Conservation (phyloP, 2,888 invertebrate species). For the Ischnura elegans region DNA sequence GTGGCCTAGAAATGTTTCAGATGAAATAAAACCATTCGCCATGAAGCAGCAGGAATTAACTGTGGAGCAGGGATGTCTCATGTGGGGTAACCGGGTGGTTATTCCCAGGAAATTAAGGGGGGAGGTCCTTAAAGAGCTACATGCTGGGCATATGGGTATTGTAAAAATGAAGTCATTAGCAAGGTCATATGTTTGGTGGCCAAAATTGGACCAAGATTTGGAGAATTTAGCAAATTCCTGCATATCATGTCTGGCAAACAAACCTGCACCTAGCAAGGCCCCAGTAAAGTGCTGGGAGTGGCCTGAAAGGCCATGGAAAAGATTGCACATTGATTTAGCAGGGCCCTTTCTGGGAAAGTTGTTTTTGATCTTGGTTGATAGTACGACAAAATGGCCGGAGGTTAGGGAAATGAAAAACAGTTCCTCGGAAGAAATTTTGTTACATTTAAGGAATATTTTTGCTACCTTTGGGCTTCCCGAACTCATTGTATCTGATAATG, state of each 20-base stretch:
- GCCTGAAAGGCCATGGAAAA: neutral
- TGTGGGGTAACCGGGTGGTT: no score
- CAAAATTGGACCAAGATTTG: neutral
- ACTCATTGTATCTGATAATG: neutral
- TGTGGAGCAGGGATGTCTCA: no score
- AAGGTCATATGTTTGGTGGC: neutral
- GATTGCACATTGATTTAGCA: neutral
- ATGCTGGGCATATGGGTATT: neutral
- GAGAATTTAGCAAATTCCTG: neutral
- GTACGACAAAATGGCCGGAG: neutral
- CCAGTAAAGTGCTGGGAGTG: neutral
- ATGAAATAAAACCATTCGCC: no score
- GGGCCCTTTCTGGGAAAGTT: neutral
- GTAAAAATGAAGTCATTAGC: neutral
- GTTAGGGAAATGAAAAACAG: neutral
- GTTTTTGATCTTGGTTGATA: neutral
- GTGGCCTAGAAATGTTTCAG: neutral
- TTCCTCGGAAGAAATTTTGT: neutral
- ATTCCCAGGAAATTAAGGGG: no score
- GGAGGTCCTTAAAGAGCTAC: conserved; percentile 1
- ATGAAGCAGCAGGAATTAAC: no score
- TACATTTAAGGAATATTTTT: neutral
- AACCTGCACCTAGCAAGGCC: neutral
- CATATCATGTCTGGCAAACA: neutral
- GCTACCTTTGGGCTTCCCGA: neutral